These are phyloP conservation scores for Melitaea athalia DNA, from an alignment of 2,888 invertebrate species.

Conservation along the genomic window DNA sequence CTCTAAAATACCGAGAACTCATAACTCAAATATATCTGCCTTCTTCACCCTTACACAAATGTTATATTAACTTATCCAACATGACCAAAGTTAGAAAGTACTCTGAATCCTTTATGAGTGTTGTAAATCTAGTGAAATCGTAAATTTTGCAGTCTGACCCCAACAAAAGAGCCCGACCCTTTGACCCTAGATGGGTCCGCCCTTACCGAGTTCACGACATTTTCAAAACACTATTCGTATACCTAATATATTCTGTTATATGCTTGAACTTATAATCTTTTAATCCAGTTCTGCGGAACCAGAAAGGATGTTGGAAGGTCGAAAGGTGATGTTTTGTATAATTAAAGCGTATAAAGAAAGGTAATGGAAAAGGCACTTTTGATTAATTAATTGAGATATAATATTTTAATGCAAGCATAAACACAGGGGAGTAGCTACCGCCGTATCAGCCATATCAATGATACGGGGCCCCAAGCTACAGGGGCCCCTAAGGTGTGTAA, in stretches of 20 bases:
- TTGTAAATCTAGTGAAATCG: constrained; percentile 71
- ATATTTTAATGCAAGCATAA: too few relatives aligned
- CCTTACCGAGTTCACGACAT: constrained; percentile 28
- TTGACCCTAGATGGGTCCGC: constrained; percentile 2
- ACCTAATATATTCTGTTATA: background rate
- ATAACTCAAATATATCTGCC: background rate
- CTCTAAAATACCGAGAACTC: background rate
- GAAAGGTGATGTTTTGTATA: background rate
- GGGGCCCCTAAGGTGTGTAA: too few relatives aligned
- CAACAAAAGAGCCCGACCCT: constrained; percentile 55
- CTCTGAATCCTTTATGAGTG: constrained; percentile 73
- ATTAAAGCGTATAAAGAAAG: background rate
- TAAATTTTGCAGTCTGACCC: constrained; percentile 66
- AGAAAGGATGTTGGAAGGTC: background rate
- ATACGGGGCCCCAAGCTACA: too few relatives aligned
- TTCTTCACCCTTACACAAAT: constrained; percentile 9
- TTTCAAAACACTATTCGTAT: constrained; percentile 12
- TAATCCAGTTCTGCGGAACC: background rate
- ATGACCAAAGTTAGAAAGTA: constrained; percentile 50
- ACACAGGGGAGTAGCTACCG: too few relatives aligned
- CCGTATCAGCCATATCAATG: too few relatives aligned
- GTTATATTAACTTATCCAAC: constrained; percentile 24
- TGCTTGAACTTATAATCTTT: background rate
- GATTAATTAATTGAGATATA: too few relatives aligned
- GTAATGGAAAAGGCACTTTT: too few relatives aligned